A percentile compares a stretch with the other conserved stretches of the same genome.
These are phyloP conservation scores for Arctia plantaginis DNA, from an alignment of 2,888 invertebrate species.

Conservation along the genomic window DNA sequence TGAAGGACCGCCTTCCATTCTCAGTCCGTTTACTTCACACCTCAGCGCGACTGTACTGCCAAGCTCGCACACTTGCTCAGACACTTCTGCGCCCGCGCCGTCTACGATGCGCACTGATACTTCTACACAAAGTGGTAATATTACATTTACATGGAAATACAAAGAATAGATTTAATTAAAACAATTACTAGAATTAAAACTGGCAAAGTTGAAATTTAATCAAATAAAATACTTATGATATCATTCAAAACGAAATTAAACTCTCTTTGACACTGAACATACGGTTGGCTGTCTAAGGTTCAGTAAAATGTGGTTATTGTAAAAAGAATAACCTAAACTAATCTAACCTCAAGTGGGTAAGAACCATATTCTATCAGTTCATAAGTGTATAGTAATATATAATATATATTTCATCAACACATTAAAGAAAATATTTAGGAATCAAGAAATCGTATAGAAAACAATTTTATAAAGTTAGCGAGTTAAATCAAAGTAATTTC, in stretches of 20 bases:
- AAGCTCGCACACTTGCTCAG: constrained; percentile 80
- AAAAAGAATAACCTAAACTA: background rate
- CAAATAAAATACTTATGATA: too few species aligned
- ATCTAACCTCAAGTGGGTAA: background rate
- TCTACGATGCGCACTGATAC: constrained; percentile 83
- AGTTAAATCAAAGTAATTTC: background rate
- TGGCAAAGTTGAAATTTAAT: too few species aligned
- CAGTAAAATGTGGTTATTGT: background rate
- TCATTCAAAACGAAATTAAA: too few species aligned
- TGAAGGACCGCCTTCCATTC: constrained; percentile 82
- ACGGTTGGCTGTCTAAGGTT: background rate
- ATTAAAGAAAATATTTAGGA: background rate
- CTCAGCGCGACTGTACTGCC: constrained; percentile 81
- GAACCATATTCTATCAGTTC: background rate
- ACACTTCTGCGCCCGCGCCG: constrained; percentile 77
- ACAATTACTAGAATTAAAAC: too few species aligned
- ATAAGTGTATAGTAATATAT: background rate
- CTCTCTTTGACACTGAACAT: background rate
- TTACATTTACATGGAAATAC: background rate
- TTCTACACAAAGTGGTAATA: constrained; percentile 58
- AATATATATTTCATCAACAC: background rate
- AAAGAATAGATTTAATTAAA: background rate
- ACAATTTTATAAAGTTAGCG: background rate
- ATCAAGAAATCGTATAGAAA: background rate
- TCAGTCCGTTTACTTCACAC: constrained; percentile 78